These are phyloP conservation scores for Trochalopteron elliotii DNA, from an alignment of 2,113 vertebrate species.

Conservation along the genomic window DNA sequence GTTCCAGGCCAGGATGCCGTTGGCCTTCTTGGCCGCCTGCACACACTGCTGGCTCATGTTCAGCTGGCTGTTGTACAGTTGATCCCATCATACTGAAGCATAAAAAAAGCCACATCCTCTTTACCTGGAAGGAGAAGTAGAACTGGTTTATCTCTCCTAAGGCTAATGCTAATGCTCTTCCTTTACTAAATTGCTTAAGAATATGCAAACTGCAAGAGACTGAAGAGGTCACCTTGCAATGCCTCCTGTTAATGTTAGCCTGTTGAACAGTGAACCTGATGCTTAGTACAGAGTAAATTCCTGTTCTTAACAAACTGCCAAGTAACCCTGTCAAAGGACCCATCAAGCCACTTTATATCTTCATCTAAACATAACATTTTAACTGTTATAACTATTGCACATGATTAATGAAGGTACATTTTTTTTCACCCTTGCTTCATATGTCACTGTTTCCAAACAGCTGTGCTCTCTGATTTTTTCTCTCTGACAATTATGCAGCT, in stretches of 20 bases:
- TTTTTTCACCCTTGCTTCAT: not conserved
- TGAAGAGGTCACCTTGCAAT: slow-evolving; percentile 60
- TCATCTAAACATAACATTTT: not conserved
- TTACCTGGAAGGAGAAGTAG: not conserved
- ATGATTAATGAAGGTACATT: not conserved
- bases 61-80: not conserved
- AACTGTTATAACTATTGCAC: not conserved
- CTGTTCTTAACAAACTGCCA: not conserved
- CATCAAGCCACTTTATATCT: not conserved
- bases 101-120: not conserved
- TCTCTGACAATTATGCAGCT: not conserved
- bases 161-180: not conserved
- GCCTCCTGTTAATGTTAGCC: slow-evolving; percentile 22
- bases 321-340: not conserved
- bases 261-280: slow-evolving; percentile 26
- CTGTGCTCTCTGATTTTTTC: not conserved
- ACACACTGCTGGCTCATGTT: too few species aligned
- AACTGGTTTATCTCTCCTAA: not conserved
- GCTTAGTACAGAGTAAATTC: not conserved
- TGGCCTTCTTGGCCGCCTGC: too few species aligned
- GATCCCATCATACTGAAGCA: not conserved
- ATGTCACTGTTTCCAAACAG: not conserved
- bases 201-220: slow-evolving; percentile 58
- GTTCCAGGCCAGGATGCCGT: too few species aligned
- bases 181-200: slow-evolving; percentile 35